These are phyloP conservation scores for Cataglyphis rosenhaueri DNA, from an alignment of 2,888 invertebrate species.

Conservation along the genomic window DNA sequence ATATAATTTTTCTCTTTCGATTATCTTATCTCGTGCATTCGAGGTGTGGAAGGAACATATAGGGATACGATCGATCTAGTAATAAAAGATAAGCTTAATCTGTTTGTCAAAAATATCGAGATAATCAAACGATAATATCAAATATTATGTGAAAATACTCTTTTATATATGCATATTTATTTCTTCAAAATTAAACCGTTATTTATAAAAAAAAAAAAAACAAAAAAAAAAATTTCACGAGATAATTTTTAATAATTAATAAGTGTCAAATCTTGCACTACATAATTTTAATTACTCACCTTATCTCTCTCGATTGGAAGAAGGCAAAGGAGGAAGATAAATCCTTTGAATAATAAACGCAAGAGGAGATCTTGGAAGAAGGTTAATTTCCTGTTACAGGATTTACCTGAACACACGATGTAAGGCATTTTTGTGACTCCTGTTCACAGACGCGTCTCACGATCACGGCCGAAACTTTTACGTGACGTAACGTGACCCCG, in stretches of 20 bases:
- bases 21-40: conserved; percentile 34
- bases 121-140: conserved; percentile 25
- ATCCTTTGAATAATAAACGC: background rate
- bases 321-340: background rate
- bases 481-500: conserved; percentile 68
- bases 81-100: conserved; percentile 25
- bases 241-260: background rate
- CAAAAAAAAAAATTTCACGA: background rate
- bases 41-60: background rate
- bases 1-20: background rate
- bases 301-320: conserved; percentile 8
- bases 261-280: background rate
- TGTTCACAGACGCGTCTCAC: conserved; percentile 10
- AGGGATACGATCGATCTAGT: conserved; percentile 8
- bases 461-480: conserved; percentile 48
- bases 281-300: background rate
- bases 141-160: background rate
- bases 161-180: background rate
- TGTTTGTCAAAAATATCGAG: conserved; percentile 22
- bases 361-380: background rate
- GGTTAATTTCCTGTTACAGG: background rate
- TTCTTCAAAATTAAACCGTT: background rate
- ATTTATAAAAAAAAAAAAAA: background rate
- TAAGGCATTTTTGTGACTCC: background rate
- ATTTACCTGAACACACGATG: background rate